Evolutionary conservation across 2,797 vertebrate species (phyloP).

Genomic region (Sebastes flavidus): DNA sequence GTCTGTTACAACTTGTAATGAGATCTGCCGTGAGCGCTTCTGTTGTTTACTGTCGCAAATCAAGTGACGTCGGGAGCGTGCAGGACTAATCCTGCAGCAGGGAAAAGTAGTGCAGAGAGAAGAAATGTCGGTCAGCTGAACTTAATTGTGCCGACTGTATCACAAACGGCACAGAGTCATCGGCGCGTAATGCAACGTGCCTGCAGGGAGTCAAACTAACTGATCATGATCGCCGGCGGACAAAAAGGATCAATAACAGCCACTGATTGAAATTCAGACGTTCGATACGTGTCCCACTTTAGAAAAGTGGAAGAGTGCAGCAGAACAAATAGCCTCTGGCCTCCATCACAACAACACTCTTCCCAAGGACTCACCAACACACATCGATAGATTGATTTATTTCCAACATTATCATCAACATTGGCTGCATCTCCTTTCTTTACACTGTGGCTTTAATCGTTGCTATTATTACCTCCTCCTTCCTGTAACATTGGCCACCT

Average conservation of each 20-base stretch:
- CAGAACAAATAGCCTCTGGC: constrained; percentile 47
- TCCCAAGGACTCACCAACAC: constrained; percentile 22
- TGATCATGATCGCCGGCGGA: background rate
- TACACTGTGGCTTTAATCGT: background rate
- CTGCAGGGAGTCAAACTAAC: constrained; percentile 19
- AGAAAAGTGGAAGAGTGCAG: constrained; percentile 10
- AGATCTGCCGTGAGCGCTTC: constrained; percentile 43
- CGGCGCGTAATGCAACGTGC: background rate
- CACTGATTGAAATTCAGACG: constrained; percentile 62
- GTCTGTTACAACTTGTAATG: constrained; percentile 55
- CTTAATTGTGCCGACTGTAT: background rate
- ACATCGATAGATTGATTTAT: constrained; percentile 26
- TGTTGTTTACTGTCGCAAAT: constrained; percentile 32
- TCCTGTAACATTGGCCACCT: constrained; percentile 1
- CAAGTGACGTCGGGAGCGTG: constrained; percentile 17
- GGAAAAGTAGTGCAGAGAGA: background rate
- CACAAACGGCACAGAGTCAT: constrained; percentile 15
- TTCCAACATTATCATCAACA: constrained; percentile 4
- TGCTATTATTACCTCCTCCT: background rate
- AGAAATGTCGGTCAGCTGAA: background rate
- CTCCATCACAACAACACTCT: constrained; percentile 4
- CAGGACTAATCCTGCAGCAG: constrained; percentile 15
- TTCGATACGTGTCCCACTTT: constrained; percentile 67
- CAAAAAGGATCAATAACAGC: constrained; percentile 43
- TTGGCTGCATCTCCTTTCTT: background rate